A percentile compares a stretch with the other conserved stretches of the same genome.
Evolutionary conservation across 2,113 vertebrate genomes (phyloP).

Genomic region (Hyperoodon ampullatus): DNA sequence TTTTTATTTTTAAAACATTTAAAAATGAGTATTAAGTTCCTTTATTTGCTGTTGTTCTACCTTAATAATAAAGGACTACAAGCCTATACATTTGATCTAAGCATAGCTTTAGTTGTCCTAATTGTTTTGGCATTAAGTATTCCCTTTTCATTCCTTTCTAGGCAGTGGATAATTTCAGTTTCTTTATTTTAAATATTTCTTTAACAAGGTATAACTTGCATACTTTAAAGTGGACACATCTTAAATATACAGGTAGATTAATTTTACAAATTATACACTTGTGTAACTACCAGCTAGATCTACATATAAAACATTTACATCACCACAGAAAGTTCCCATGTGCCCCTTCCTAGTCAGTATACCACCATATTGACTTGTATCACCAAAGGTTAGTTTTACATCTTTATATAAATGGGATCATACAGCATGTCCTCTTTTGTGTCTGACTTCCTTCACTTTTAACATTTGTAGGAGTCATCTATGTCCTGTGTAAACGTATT

Average conservation of each 20-base stretch:
- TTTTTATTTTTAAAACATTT: background rate
- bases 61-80: background rate
- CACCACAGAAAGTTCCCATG: background rate
- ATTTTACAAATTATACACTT: background rate
- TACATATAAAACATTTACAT: background rate
- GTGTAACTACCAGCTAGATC: background rate
- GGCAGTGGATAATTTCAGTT: background rate
- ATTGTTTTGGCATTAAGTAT: background rate
- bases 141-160: background rate
- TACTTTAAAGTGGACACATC: background rate
- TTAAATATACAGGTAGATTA: background rate
- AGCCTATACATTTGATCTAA: background rate
- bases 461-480: background rate
- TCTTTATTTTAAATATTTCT: background rate
- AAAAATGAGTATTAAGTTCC: background rate
- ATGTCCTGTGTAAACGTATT: background rate
- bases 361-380: background rate
- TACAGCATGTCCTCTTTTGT: background rate
- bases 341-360: background rate
- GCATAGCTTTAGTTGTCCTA: background rate
- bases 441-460: background rate
- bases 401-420: background rate
- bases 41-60: background rate
- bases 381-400: background rate
- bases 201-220: background rate